phyloP scores from a whole-genome alignment of 2,113 vertebrate genomes.

The Pluvialis apricaria region DNA sequence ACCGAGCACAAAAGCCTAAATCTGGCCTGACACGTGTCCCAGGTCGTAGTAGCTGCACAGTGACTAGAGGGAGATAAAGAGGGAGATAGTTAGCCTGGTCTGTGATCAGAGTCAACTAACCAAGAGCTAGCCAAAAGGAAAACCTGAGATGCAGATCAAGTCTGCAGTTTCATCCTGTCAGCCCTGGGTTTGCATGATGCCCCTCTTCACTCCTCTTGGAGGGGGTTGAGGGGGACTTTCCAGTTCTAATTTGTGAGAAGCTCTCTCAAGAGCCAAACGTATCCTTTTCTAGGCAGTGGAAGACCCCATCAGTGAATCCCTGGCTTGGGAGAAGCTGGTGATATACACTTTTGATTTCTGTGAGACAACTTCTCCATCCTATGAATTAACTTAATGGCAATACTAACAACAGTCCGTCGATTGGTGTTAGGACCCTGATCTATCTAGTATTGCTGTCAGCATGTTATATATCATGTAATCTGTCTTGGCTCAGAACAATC shows the following conservation, averaged over 20 bases:
- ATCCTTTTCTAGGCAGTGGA: not conserved
- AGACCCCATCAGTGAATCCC: not conserved
- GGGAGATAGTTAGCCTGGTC: not conserved
- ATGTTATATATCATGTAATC: not conserved
- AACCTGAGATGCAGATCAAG: not conserved
- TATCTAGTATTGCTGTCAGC: conserved; percentile 20
- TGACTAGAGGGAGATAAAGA: not conserved
- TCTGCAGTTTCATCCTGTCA: not conserved
- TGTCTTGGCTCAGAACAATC: conserved; percentile 21
- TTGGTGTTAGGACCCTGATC: not conserved
- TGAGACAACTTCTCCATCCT: not conserved
- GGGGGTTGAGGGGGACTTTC: not conserved
- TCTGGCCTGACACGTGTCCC: not conserved
- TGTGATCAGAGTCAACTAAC: not conserved
- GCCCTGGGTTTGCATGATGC: not conserved
- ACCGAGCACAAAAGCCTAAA: not conserved
- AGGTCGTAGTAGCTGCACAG: not conserved
- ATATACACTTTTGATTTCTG: not conserved
- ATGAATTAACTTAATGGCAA: not conserved
- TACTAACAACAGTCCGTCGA: not conserved
- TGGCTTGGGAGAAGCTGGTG: not conserved
- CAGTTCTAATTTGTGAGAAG: not conserved
- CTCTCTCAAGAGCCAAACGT: not conserved
- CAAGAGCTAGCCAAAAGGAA: not conserved
- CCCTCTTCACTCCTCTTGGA: not conserved